Evolutionary conservation across 2,113 vertebrate species (phyloP).

Genomic region (Pomatostomus ruficeps): DNA sequence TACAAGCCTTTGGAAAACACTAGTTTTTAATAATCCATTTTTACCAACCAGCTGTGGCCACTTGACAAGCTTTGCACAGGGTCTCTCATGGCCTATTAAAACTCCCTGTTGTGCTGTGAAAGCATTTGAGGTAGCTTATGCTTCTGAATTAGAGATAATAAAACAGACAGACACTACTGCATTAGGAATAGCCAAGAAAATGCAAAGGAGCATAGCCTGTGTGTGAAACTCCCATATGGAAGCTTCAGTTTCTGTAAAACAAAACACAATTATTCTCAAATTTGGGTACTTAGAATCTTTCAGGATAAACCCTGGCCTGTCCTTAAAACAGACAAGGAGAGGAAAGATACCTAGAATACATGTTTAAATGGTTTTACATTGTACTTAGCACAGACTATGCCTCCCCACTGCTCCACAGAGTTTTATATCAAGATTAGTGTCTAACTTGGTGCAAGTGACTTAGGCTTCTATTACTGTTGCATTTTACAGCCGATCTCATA

Average conservation of each 20-base stretch:
- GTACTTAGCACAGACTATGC: background rate
- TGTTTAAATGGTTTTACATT: background rate
- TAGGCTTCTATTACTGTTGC: background rate
- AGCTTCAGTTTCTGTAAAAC: background rate
- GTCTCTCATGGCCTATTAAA: background rate
- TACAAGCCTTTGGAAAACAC: background rate
- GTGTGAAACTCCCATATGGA: background rate
- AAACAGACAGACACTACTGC: background rate
- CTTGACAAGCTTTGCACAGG: background rate
- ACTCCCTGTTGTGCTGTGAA: background rate
- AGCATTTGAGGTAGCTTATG: background rate
- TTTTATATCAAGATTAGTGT: background rate
- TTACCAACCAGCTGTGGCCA: background rate
- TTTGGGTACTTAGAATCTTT: background rate
- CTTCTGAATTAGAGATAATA: background rate
- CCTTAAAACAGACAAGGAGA: background rate
- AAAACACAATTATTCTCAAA: background rate
- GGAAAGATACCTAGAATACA: background rate
- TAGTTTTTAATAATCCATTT: background rate
- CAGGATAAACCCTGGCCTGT: background rate
- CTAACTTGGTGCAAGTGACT: background rate
- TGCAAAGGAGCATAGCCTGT: background rate
- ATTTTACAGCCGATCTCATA: background rate
- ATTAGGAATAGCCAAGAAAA: background rate
- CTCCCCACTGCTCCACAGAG: background rate